A percentile compares a stretch with the other conserved stretches of the same genome.
phyloP scores from a whole-genome alignment of 2,888 invertebrate genomes.

The Graphium colonna region DNA sequence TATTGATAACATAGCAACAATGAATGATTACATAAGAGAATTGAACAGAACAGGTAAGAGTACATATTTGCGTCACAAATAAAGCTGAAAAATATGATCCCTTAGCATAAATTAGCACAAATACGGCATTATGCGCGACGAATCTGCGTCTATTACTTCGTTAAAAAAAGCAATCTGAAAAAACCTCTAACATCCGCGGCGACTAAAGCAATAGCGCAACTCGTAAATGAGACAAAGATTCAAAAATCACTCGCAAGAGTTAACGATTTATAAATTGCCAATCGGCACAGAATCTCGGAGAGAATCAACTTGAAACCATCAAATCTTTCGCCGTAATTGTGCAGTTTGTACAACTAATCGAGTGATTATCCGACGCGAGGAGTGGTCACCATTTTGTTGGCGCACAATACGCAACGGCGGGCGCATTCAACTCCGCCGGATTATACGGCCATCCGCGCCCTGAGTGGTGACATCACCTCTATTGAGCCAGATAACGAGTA shows the following conservation, averaged over 20 bases:
- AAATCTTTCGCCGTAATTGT: conserved; percentile 16
- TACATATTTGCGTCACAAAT: no score
- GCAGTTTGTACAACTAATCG: conserved; percentile 7
- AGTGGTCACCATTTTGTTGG: conserved; percentile 1
- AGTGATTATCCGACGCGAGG: conserved; percentile 3
- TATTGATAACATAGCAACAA: not conserved
- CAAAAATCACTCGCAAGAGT: not conserved
- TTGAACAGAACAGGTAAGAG: no score
- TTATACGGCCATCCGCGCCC: conserved; percentile 54
- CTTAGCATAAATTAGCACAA: no score
- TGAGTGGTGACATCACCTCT: conserved; percentile 64
- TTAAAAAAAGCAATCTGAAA: not conserved
- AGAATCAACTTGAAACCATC: conserved; percentile 10
- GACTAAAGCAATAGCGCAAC: not conserved
- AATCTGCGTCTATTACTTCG: no score
- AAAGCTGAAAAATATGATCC: no score
- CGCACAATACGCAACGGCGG: not conserved
- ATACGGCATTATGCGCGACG: not conserved
- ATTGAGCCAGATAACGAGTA: conserved; percentile 62
- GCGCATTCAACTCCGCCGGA: conserved; percentile 35
- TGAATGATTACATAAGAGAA: not conserved
- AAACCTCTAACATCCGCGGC: not conserved
- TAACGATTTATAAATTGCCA: conserved; percentile 14
- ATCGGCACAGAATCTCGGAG: conserved; percentile 12
- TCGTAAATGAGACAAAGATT: conserved; percentile 11